Percentiles rank a stretch among this genome's conserved stretches.
These are phyloP conservation scores for Morbakka virulenta DNA, from an alignment of 30 jellyfish, hydroid and myxozoan species.

Conservation along the genomic window DNA sequence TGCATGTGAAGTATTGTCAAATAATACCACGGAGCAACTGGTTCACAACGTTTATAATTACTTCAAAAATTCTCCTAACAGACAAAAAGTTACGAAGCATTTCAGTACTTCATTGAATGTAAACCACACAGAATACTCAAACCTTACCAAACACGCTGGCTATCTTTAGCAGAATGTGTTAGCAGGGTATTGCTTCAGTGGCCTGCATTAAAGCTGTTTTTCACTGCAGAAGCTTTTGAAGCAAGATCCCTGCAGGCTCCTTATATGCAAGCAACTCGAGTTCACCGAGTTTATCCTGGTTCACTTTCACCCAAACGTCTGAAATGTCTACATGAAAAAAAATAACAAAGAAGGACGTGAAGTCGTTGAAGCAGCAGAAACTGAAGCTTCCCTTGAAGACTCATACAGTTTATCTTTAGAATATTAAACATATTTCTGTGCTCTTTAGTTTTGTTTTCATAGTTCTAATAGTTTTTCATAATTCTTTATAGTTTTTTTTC, in stretches of 20 bases:
- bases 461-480: too few species aligned
- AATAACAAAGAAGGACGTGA: too few species aligned
- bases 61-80: constrained; percentile 27
- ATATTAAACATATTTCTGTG: too few species aligned
- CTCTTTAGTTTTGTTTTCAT: too few species aligned
- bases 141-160: constrained; percentile 18
- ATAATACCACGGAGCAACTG: constrained; percentile 29
- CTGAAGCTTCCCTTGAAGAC: too few species aligned
- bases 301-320: too few species aligned
- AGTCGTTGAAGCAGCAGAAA: too few species aligned
- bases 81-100: constrained; percentile 9
- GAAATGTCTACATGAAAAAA: too few species aligned
- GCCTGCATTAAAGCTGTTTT: constrained; percentile 36
- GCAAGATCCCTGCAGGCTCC: constrained; percentile 43
- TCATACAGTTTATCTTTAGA: too few species aligned
- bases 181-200: constrained; percentile 40
- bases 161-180: constrained; percentile 8
- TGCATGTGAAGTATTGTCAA: constrained; percentile 9
- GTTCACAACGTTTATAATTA: constrained; percentile 16
- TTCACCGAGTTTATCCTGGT: constrained; percentile 15
- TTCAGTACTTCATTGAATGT: constrained; percentile 24
- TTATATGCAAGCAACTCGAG: constrained; percentile 21
- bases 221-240: constrained; percentile 18
- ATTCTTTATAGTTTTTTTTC: too few species aligned
- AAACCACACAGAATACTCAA: constrained; percentile 20